Evolutionary conservation across 1,140 invertebrate genomes (phyloP), one percentile per base, ranked within the genome.

Genomic region (Hycleus cichorii): DNA sequence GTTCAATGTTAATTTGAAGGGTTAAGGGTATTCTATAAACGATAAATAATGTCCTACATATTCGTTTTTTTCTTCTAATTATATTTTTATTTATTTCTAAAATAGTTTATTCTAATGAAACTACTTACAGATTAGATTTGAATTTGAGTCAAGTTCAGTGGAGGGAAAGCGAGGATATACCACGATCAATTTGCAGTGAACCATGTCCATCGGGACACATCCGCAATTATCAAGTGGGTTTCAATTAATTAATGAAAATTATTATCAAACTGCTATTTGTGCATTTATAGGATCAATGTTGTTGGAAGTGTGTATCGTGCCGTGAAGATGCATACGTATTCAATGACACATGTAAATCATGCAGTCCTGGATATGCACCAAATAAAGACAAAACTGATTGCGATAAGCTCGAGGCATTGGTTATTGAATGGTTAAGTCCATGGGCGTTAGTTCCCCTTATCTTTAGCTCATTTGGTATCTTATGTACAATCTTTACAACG

Each of bases 301-400:
- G 83, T 63, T 86, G 84, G 84, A 79, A 76, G n/a, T 86, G 83
- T 67, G 79, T 84, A 44, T 71, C 77, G 0, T 86, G 83, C 64
- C 72, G 78, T 25, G 76, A 79, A 52, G 75, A 83, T 58, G 72
- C 80, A 43, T 80, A 82, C 59, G 77, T 83, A 18, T 77, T 77
- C 59, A 84, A 85, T 64, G 81, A 84, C 63, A 82, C 78, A 3
- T 84, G 81, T 62, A 72, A 72, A 24, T 70, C 77, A 39, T 85
- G 83, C 59, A 62, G 70, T 38, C 73, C 78, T 1, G 84, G 84
- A 5, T 78, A 75, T 57, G 77, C 80, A 1, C 83, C 84, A 1
- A 80, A 80, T 59, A 52, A 55, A 5, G 72, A 76, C 51, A 79
- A 77, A 62, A 76, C 71, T 32, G 66, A 67, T 26, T 86, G 84